These are phyloP conservation scores for Sisyra nigra DNA, from an alignment of 2,888 invertebrate species.

Conservation along the genomic window DNA sequence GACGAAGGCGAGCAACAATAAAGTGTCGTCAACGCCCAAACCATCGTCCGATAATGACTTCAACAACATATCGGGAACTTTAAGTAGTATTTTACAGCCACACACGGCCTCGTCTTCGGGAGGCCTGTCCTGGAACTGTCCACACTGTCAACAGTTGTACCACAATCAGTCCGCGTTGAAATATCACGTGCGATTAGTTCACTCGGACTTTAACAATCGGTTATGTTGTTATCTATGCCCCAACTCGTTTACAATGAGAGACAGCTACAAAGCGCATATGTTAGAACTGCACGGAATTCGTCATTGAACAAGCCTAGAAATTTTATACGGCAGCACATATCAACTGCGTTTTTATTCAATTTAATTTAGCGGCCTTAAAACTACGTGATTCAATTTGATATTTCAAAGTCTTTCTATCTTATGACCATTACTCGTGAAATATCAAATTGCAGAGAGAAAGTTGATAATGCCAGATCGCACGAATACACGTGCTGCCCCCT, in stretches of 20 bases:
- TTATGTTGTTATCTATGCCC: conserved; percentile 54
- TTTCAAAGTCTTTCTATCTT: too few species aligned
- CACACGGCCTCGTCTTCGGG: neutral
- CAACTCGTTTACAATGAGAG: conserved; percentile 48
- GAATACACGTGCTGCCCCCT: too few species aligned
- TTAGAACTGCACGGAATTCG: conserved; percentile 46
- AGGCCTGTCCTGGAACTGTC: conserved; percentile 42
- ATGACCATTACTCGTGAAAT: too few species aligned
- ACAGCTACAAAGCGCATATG: conserved; percentile 54
- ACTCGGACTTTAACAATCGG: conserved; percentile 49
- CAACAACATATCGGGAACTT: too few species aligned
- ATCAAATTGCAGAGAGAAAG: too few species aligned
- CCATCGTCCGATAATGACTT: too few species aligned
- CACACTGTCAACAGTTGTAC: conserved; percentile 51
- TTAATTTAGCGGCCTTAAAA: too few species aligned
- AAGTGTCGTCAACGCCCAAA: neutral
- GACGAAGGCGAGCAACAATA: neutral
- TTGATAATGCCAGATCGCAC: too few species aligned
- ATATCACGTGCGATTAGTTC: conserved; percentile 50
- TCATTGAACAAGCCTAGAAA: conserved; percentile 36
- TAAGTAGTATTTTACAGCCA: too few species aligned
- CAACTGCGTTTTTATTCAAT: too few species aligned
- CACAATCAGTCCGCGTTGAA: conserved; percentile 53
- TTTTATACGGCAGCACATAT: too few species aligned
- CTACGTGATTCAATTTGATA: too few species aligned